These are phyloP conservation scores for Rhineura floridana DNA, from an alignment of 2,113 vertebrate species.

Conservation along the genomic window DNA sequence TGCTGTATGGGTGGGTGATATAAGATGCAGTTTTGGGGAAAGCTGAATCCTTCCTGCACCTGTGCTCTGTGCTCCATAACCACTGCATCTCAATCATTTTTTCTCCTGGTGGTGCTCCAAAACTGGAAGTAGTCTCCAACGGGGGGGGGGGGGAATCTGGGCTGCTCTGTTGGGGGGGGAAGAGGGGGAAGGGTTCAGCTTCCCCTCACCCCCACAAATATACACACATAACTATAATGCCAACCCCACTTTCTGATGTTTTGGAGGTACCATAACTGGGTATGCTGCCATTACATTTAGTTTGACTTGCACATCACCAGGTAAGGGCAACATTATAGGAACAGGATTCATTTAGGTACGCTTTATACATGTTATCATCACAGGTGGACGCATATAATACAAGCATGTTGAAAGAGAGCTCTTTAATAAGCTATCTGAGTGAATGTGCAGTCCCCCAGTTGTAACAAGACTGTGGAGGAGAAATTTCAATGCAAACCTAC, in stretches of 20 bases:
- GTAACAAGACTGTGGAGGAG: too few species aligned
- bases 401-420: too few species aligned
- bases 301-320: not conserved
- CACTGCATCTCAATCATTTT: not conserved
- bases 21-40: too few species aligned
- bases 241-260: not conserved
- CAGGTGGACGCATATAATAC: too few species aligned
- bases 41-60: not conserved
- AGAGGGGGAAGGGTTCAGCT: not conserved
- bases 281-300: not conserved
- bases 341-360: too few species aligned
- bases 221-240: too few species aligned
- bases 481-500: too few species aligned
- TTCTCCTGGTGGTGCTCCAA: not conserved
- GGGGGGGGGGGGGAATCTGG: not conserved
- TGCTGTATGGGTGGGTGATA: not conserved
- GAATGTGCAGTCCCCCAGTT: too few species aligned
- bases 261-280: not conserved
- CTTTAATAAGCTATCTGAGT: too few species aligned
- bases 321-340: not conserved
- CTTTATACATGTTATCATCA: too few species aligned
- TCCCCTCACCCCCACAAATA: too few species aligned
- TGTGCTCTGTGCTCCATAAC: not conserved
- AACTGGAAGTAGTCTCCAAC: not conserved
- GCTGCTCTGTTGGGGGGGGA: not conserved